phyloP scores from a whole-genome alignment of 2,888 invertebrate species.

The Hemistola chrysoprasaria region DNA sequence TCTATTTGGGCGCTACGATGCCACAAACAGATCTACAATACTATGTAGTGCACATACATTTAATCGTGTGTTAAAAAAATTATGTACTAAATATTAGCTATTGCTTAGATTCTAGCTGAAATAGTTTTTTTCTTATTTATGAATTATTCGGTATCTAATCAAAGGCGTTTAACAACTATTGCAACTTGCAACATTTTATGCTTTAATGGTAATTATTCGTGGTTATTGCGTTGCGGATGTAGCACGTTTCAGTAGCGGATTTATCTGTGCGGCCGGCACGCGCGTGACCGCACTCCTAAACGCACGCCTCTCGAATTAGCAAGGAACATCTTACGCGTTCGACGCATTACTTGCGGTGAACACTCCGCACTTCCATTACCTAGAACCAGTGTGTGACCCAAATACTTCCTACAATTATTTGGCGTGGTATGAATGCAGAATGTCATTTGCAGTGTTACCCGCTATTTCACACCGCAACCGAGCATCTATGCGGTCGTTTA shows the following conservation, averaged over 20 bases:
- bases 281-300: constrained; percentile 69
- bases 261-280: constrained; percentile 58
- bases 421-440: constrained; percentile 63
- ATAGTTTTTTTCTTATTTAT: no score
- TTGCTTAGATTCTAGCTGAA: no score
- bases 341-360: constrained; percentile 71
- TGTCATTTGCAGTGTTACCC: constrained; percentile 63
- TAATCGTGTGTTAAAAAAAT: no score
- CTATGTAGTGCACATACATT: no score
- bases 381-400: constrained; percentile 70
- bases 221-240: constrained; percentile 12
- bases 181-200: no score
- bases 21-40: no score
- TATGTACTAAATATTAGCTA: no score
- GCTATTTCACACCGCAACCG: constrained; percentile 67
- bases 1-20: no score
- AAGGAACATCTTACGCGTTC: constrained; percentile 56
- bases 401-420: constrained; percentile 62
- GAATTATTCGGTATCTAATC: no score
- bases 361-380: constrained; percentile 61
- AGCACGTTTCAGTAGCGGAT: constrained; percentile 55
- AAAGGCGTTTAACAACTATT: no score
- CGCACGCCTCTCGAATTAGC: constrained; percentile 71
- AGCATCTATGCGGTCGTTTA: constrained; percentile 53
- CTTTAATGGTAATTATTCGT: not conserved